Percentiles rank a stretch among this genome's conserved stretches.
These are phyloP conservation scores for Etia nguti DNA, from an alignment of 2,113 vertebrate genomes.

Conservation along the genomic window DNA sequence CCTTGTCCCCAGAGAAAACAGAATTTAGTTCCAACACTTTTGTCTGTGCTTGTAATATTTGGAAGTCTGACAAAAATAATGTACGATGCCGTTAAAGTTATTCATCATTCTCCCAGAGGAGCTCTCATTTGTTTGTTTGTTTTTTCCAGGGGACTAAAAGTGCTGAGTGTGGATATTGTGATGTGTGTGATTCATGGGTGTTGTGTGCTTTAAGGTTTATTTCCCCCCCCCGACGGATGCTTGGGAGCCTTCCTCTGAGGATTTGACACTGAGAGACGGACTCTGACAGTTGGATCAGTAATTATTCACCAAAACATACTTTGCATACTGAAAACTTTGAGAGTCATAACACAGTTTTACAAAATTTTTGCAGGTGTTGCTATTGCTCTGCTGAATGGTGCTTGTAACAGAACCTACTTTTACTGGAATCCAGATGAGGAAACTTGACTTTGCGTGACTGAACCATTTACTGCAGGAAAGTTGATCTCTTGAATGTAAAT, in stretches of 20 bases:
- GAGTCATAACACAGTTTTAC: background rate
- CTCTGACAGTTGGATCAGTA: background rate
- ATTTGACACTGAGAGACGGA: slow-evolving; percentile 42
- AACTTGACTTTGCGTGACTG: background rate
- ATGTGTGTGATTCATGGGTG: slow-evolving; percentile 79
- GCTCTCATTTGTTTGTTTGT: slow-evolving; percentile 58
- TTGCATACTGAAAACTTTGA: background rate
- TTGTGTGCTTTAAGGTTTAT: slow-evolving; percentile 68
- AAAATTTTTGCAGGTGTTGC: background rate
- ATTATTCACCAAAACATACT: background rate
- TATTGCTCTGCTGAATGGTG: background rate
- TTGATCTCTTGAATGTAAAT: background rate
- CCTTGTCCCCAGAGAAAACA: slow-evolving; percentile 67
- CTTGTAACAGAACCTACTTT: background rate
- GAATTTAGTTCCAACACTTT: slow-evolving; percentile 62
- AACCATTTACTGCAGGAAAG: background rate
- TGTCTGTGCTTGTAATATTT: slow-evolving; percentile 76
- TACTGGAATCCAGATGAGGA: background rate
- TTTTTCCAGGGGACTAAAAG: slow-evolving; percentile 70
- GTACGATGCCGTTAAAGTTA: slow-evolving; percentile 71
- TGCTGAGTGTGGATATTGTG: slow-evolving; percentile 78
- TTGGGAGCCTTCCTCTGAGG: slow-evolving; percentile 45
- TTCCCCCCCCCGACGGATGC: slow-evolving; percentile 48
- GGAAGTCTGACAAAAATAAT: slow-evolving; percentile 78
- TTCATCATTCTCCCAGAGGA: slow-evolving; percentile 80